Conservation (phyloP, 2,113 vertebrate species). For the Melanostigma gelatinosum region DNA sequence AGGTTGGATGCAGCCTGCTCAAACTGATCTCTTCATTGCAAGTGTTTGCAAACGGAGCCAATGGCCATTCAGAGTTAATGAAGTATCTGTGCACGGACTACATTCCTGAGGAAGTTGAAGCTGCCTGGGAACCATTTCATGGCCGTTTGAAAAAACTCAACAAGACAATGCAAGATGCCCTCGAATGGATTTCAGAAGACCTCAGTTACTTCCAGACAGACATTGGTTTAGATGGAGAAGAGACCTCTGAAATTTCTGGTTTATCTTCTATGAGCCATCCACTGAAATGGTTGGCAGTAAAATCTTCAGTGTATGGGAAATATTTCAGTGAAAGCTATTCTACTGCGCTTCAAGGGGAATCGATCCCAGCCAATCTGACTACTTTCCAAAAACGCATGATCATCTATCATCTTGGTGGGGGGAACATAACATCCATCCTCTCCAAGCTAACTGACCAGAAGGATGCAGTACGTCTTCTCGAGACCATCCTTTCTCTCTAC, state of each 20-base stretch:
- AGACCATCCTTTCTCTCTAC: constrained; percentile 81
- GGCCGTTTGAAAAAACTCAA: constrained; percentile 77
- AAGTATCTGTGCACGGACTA: constrained; percentile 83
- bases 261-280: constrained; percentile 67
- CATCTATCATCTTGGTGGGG: constrained; percentile 83
- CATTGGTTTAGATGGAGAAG: constrained; percentile 69
- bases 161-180: constrained; percentile 76
- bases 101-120: constrained; percentile 78
- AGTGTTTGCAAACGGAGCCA: constrained; percentile 70
- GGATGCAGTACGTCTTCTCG: constrained; percentile 64
- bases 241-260: constrained; percentile 24
- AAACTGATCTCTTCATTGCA: constrained; percentile 76
- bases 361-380: constrained; percentile 41
- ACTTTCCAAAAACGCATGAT: constrained; percentile 78
- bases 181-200: constrained; percentile 88
- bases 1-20: constrained; percentile 84
- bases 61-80: constrained; percentile 74
- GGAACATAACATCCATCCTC: constrained; percentile 83
- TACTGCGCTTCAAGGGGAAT: background rate
- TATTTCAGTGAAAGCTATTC: constrained; percentile 73
- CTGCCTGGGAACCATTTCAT: constrained; percentile 81
- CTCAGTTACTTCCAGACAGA: constrained; percentile 88
- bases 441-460: constrained; percentile 79
- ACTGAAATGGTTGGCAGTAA: constrained; percentile 80
- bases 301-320: constrained; percentile 75